phyloP scores from a whole-genome alignment of 1,140 invertebrate species.

The Pseudomyrmex cubaensis region DNA sequence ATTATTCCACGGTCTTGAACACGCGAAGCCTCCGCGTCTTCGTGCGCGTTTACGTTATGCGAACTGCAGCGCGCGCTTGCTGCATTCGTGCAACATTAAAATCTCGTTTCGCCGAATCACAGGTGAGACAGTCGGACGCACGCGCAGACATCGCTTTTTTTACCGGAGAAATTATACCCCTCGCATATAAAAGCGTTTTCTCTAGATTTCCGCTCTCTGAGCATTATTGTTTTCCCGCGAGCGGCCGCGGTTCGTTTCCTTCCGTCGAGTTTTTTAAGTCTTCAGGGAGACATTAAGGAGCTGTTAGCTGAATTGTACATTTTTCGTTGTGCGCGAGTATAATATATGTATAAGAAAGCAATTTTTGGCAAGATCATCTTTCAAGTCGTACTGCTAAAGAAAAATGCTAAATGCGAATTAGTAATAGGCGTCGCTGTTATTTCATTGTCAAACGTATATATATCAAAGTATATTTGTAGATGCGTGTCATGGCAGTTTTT shows the following conservation, averaged over 20 bases:
- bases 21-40: conserved; percentile 66
- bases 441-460: conserved; percentile 21
- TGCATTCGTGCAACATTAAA: conserved; percentile 68
- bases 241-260: conserved; percentile 25
- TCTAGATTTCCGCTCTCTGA: conserved; percentile 62
- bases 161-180: conserved; percentile 51
- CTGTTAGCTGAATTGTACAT: conserved; percentile 13
- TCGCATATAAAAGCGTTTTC: conserved; percentile 56
- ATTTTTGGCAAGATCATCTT: not conserved
- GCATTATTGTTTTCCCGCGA: conserved; percentile 67
- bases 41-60: conserved; percentile 44
- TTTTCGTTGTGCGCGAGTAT: not conserved
- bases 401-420: not conserved
- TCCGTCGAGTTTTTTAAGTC: conserved; percentile 19
- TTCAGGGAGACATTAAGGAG: conserved; percentile 44
- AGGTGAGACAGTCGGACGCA: conserved; percentile 43
- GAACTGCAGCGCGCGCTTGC: conserved; percentile 43
- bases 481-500: not conserved
- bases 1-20: conserved; percentile 69
- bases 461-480: conserved; percentile 4
- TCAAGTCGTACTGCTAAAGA: not conserved
- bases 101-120: conserved; percentile 58
- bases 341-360: no score
- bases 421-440: not conserved
- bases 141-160: not conserved